These are phyloP conservation scores for Chelon labrosus DNA, from an alignment of 2,797 vertebrate species.

Conservation along the genomic window DNA sequence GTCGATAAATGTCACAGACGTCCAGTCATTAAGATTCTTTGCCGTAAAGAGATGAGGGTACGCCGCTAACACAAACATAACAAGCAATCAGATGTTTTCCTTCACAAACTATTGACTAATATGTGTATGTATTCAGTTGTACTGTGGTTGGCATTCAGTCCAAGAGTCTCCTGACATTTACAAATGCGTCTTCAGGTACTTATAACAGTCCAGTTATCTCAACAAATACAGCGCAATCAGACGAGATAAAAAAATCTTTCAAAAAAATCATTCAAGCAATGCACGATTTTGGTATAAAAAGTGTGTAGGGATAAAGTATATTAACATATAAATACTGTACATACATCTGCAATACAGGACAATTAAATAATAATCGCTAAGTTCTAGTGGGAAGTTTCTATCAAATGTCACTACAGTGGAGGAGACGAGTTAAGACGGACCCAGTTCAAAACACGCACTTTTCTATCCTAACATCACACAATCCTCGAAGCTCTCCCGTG, in stretches of 20 bases:
- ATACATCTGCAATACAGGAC: conserved; percentile 71
- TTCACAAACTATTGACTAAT: conserved; percentile 9
- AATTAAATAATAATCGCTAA: conserved; percentile 58
- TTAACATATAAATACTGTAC: conserved; percentile 84
- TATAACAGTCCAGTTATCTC: conserved; percentile 55
- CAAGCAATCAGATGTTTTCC: not conserved
- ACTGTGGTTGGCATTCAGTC: conserved; percentile 31
- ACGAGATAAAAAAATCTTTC: conserved; percentile 43
- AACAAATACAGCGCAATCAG: conserved; percentile 57
- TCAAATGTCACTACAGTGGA: conserved; percentile 48
- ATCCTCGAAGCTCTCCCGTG: conserved; percentile 33
- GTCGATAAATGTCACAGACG: not conserved
- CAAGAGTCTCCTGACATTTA: conserved; percentile 45
- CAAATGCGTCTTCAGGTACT: conserved; percentile 54
- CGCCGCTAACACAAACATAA: conserved; percentile 35
- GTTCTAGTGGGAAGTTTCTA: conserved; percentile 48
- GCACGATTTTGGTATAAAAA: conserved; percentile 72
- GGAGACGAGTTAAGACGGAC: conserved; percentile 50
- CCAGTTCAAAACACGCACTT: conserved; percentile 16
- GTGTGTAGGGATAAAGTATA: conserved; percentile 65
- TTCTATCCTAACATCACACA: conserved; percentile 36
- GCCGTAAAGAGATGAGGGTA: conserved; percentile 14
- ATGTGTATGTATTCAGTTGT: conserved; percentile 18
- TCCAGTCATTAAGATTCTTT: conserved; percentile 18
- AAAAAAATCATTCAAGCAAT: conserved; percentile 50